phyloP scores from a whole-genome alignment of 2,888 invertebrate species.

The Hecatera dysodea region DNA sequence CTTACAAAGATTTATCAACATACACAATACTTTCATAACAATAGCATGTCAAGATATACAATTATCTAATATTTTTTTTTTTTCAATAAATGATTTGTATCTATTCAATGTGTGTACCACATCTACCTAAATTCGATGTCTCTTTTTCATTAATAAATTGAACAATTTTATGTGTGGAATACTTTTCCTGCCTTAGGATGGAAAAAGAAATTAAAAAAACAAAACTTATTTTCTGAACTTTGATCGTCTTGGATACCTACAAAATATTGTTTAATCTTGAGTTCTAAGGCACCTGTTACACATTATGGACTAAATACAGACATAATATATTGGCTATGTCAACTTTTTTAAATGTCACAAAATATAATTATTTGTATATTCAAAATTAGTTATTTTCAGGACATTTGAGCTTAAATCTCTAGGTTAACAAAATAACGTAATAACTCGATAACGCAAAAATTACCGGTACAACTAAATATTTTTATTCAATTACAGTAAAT shows the following conservation, averaged over 20 bases:
- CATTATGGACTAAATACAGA: not conserved
- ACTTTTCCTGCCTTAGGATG: not conserved
- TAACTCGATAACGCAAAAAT: slow-evolving; percentile 34
- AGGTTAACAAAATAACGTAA: not conserved
- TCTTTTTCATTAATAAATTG: not conserved
- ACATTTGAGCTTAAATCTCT: slow-evolving; percentile 7
- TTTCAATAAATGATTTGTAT: slow-evolving; percentile 3
- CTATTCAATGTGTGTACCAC: not conserved
- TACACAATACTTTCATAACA: not conserved
- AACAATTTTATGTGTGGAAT: not conserved
- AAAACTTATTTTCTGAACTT: not conserved
- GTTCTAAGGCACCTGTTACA: slow-evolving; percentile 33
- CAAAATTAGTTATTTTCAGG: slow-evolving; percentile 3
- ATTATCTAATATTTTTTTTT: not conserved
- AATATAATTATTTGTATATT: slow-evolving; percentile 5
- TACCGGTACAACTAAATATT: slow-evolving; percentile 1
- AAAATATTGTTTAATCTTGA: slow-evolving; percentile 12
- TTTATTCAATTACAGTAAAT: not conserved
- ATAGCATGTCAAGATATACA: not conserved
- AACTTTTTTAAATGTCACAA: slow-evolving; percentile 13
- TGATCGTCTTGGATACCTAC: slow-evolving; percentile 1
- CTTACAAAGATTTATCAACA: not conserved
- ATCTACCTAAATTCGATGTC: not conserved
- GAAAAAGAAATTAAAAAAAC: not conserved
- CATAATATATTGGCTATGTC: not conserved